Evolutionary conservation across 2,113 vertebrate genomes (phyloP).

Genomic region (Cebidichthys violaceus): DNA sequence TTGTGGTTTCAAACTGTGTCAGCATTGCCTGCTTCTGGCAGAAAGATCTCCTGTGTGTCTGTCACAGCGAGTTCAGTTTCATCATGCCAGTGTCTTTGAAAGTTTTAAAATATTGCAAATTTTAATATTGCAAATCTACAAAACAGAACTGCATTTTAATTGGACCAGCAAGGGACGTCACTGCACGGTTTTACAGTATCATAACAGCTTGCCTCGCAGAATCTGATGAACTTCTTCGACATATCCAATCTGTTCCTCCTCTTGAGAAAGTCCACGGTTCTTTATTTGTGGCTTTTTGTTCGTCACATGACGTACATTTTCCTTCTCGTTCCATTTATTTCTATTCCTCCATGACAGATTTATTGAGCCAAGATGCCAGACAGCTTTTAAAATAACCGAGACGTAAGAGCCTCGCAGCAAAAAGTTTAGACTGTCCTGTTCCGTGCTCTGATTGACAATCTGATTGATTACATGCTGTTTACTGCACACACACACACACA

Average conservation of each 20-base stretch:
- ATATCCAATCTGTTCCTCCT: constrained; percentile 10
- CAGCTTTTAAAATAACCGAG: constrained; percentile 57
- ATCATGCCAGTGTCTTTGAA: neutral
- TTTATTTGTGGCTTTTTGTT: constrained; percentile 52
- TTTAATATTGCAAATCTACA: neutral
- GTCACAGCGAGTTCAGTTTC: constrained; percentile 3
- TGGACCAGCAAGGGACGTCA: neutral
- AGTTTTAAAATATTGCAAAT: neutral
- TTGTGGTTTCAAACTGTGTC: constrained; percentile 47
- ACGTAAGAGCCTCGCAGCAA: constrained; percentile 29
- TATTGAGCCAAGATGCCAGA: constrained; percentile 47
- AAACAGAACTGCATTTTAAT: neutral
- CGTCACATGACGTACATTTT: constrained; percentile 43
- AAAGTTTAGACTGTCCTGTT: constrained; percentile 35
- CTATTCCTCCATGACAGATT: constrained; percentile 48
- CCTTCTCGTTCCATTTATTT: constrained; percentile 39
- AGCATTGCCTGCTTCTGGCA: constrained; percentile 9
- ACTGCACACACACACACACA: constrained; percentile 7
- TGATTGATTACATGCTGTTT: constrained; percentile 44
- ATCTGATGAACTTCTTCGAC: constrained; percentile 11
- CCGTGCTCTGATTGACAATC: constrained; percentile 49
- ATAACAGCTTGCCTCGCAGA: constrained; percentile 7
- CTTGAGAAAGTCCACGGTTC: constrained; percentile 23
- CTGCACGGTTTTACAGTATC: neutral
- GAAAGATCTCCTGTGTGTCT: constrained; percentile 3